phyloP scores from a whole-genome alignment of 2,113 vertebrate species.

The Apus apus region DNA sequence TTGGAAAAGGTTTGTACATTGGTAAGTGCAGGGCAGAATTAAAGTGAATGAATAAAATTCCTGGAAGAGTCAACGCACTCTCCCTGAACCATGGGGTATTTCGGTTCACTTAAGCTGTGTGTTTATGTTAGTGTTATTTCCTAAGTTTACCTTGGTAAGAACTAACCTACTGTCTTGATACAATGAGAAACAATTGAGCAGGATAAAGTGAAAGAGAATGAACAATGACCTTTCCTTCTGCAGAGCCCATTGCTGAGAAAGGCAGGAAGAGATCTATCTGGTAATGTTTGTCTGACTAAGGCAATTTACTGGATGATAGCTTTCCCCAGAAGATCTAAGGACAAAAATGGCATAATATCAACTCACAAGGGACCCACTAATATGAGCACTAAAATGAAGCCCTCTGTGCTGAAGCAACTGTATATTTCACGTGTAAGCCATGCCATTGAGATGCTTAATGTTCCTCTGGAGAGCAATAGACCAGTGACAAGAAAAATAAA shows the following conservation, averaged over 20 bases:
- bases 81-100: not conserved
- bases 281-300: slow-evolving; percentile 63
- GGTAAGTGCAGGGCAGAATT: not conserved
- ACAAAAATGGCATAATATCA: slow-evolving; percentile 68
- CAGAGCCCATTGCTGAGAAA: slow-evolving; percentile 44
- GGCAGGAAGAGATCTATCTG: slow-evolving; percentile 56
- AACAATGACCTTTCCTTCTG: slow-evolving; percentile 52
- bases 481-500: slow-evolving; percentile 73
- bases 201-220: slow-evolving; percentile 37
- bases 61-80: not conserved
- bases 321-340: slow-evolving; percentile 63
- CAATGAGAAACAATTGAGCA: slow-evolving; percentile 26
- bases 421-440: slow-evolving; percentile 56
- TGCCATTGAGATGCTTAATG: slow-evolving; percentile 60
- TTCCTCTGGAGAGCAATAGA: slow-evolving; percentile 60
- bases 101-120: slow-evolving; percentile 26
- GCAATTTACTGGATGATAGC: slow-evolving; percentile 69
- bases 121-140: slow-evolving; percentile 27
- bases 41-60: slow-evolving; percentile 17
- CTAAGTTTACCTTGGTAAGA: slow-evolving; percentile 54
- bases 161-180: not conserved
- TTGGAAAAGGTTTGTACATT: not conserved
- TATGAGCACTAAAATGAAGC: slow-evolving; percentile 62
- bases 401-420: slow-evolving; percentile 51
- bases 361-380: slow-evolving; percentile 46